Evolutionary conservation across 1,140 invertebrate genomes (phyloP).

Genomic region (Ditylenchus dipsaci): DNA sequence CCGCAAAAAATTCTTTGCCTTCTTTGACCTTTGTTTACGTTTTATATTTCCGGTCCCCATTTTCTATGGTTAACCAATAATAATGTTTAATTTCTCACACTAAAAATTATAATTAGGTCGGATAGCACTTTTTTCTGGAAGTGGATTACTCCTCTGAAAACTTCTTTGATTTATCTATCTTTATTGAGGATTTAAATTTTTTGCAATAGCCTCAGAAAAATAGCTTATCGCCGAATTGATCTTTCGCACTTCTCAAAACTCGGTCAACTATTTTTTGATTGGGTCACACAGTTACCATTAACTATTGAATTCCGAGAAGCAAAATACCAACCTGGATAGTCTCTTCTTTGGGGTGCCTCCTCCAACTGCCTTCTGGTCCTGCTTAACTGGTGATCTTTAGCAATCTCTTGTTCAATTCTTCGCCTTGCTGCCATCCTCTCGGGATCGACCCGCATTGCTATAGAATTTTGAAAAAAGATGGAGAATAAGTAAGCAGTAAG

Average conservation of each 20-base stretch:
- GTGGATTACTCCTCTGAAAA: not conserved
- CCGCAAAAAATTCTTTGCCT: too few species aligned
- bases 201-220: too few species aligned
- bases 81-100: too few species aligned
- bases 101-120: too few species aligned
- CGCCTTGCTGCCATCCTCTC: conserved; percentile 53
- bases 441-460: conserved; percentile 46
- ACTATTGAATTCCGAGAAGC: conserved; percentile 1
- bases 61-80: too few species aligned
- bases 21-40: too few species aligned
- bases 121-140: not conserved
- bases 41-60: too few species aligned
- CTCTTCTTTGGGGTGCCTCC: conserved; percentile 51
- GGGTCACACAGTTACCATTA: not conserved
- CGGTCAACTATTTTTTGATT: not conserved
- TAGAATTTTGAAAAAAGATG: not conserved
- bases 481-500: not conserved
- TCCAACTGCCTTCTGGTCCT: conserved; percentile 38
- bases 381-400: conserved; percentile 11
- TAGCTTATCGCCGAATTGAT: not conserved
- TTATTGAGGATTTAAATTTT: not conserved
- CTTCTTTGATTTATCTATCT: not conserved
- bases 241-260: not conserved
- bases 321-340: conserved; percentile 47
- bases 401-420: conserved; percentile 43